Evolutionary conservation across 2,888 invertebrate genomes (phyloP), one percentile per base, ranked within the genome.

Genomic region (Diploptera punctata): DNA sequence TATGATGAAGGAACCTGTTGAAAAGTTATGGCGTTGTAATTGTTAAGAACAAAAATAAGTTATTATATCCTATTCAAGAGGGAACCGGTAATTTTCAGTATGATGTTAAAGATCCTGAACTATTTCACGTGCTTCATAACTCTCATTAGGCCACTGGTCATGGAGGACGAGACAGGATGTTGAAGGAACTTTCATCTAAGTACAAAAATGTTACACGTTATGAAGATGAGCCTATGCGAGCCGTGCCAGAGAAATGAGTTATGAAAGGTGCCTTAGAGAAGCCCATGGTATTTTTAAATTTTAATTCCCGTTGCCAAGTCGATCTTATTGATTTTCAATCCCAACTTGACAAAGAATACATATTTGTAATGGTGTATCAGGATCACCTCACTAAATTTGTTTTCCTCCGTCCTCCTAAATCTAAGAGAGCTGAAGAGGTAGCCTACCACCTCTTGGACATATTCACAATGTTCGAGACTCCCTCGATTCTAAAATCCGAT

Each of bases 321-420:
- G 81, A 82, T 75, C 73, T 82, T 1, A 81, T 82, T 44, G 81
- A 82, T 75, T 75, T 81, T 75, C 80, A 82, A 72, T 72, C 79
- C 16, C 77, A 79, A 67, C 68, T 77, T 67, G 80, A 82, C 77
- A 75, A 76, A 31, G 71, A 78, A 44, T 80, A 73, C 75, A 81
- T 80, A 71, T 83, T 81, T 75, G 80, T 82, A 29, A 73, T 82
- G 72, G 78, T 80, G 7, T 81, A 81, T 71, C 81, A 82, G 76
- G 82, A 82, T 68, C 80, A 81, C 73, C 71, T 79, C 0, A 82
- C 82, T n/a, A 81, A 82, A 78, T 83, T 82, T 77, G 78, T 82
- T 26, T 60, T 77, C 13, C 75, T 83, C 4, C 76, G 81, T 65
- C 70, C 82, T 9, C 74, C 82, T 19, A 74, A 78, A 76, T 78